Evolutionary conservation across 2,888 invertebrate genomes (phyloP).

Genomic region (Nesidiocoris tenuis): DNA sequence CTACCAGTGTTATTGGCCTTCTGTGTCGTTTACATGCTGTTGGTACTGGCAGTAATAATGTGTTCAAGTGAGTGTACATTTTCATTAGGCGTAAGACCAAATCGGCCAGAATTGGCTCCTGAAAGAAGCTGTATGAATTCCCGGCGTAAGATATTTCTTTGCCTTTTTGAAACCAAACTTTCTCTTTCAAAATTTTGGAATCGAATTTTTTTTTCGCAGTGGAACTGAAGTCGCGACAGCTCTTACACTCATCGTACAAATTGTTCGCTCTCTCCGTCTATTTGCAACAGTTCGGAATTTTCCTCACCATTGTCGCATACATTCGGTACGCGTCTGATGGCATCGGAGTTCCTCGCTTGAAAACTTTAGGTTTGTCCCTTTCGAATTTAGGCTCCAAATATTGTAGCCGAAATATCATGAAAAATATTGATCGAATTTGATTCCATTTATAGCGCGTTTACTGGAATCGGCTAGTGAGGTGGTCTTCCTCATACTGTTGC

Average conservation of each 20-base stretch:
- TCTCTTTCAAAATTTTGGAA: too few species aligned
- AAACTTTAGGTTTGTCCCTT: slow-evolving; percentile 55
- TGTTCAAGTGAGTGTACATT: slow-evolving; percentile 59
- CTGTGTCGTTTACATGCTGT: slow-evolving; percentile 68
- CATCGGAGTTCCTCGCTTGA: slow-evolving; percentile 58
- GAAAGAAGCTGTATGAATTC: too few species aligned
- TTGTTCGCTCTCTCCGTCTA: slow-evolving; percentile 72
- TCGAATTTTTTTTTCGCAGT: slow-evolving; percentile 58
- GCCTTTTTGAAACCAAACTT: too few species aligned
- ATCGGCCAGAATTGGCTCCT: too few species aligned
- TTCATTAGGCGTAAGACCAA: too few species aligned
- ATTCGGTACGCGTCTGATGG: slow-evolving; percentile 78
- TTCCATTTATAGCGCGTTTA: slow-evolving; percentile 61
- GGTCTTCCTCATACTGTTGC: slow-evolving; percentile 71
- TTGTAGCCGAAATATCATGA: too few species aligned
- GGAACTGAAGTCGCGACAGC: slow-evolving; percentile 73
- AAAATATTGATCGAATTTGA: too few species aligned
- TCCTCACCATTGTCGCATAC: slow-evolving; percentile 69
- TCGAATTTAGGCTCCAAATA: background rate
- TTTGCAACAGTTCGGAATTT: slow-evolving; percentile 69
- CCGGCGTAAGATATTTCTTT: too few species aligned
- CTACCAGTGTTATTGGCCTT: slow-evolving; percentile 78
- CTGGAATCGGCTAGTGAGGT: slow-evolving; percentile 68
- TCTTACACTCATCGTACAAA: slow-evolving; percentile 86
- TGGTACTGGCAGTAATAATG: slow-evolving; percentile 70